phyloP scores from a whole-genome alignment of 1,140 invertebrate genomes.

The Neoseiulus cucumeris region DNA sequence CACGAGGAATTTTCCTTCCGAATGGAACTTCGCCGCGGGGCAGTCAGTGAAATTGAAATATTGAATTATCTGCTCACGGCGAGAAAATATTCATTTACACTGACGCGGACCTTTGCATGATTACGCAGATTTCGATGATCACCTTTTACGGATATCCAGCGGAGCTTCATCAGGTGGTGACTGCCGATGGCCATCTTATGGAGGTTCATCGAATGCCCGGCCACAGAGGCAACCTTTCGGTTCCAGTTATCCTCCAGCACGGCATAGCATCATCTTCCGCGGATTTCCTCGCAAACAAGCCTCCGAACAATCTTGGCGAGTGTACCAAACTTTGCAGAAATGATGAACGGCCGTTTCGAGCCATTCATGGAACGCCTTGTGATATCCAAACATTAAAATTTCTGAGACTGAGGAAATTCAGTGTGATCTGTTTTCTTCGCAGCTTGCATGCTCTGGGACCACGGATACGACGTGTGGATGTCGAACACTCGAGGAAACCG shows the following conservation, averaged over 20 bases:
- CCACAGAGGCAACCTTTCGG: slow-evolving; percentile 17
- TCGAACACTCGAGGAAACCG: slow-evolving; percentile 44
- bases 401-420: too few relatives aligned
- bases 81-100: too few relatives aligned
- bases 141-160: slow-evolving; percentile 35
- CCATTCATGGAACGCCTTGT: too few relatives aligned
- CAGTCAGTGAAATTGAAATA: too few relatives aligned
- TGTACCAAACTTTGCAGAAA: too few relatives aligned
- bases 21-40: too few relatives aligned
- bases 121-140: neutral
- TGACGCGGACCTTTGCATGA: too few relatives aligned
- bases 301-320: neutral
- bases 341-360: too few relatives aligned
- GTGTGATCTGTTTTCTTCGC: neutral
- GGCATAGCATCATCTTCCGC: neutral
- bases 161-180: slow-evolving; percentile 39
- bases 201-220: slow-evolving; percentile 43
- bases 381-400: too few relatives aligned
- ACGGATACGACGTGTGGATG: slow-evolving; percentile 54
- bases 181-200: slow-evolving; percentile 47
- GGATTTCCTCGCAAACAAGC: neutral
- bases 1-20: too few relatives aligned
- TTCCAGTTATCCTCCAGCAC: neutral
- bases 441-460: slow-evolving; percentile 39
- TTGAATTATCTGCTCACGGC: too few relatives aligned